These are phyloP conservation scores for Geococcyx californianus DNA, from an alignment of 2,113 vertebrate genomes.

Conservation along the genomic window DNA sequence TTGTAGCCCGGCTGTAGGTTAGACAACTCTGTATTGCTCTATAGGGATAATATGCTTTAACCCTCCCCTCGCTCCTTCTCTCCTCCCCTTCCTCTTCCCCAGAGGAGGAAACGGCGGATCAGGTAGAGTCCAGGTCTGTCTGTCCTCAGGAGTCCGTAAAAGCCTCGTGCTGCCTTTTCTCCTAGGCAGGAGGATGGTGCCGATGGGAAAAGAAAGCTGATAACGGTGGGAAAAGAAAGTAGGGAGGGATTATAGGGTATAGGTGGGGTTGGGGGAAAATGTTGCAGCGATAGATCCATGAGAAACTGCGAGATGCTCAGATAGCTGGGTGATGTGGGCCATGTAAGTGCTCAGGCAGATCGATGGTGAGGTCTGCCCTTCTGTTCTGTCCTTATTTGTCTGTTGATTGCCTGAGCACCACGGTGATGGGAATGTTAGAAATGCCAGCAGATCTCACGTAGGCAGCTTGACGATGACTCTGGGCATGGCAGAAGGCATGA, in stretches of 20 bases:
- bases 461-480: constrained; percentile 41
- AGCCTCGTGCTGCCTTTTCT: neutral
- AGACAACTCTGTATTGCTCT: neutral
- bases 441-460: constrained; percentile 48
- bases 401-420: neutral
- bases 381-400: constrained; percentile 64
- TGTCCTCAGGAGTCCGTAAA: neutral
- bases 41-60: constrained; percentile 33
- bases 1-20: neutral
- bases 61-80: constrained; percentile 52
- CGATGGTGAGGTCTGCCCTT: neutral
- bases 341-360: neutral
- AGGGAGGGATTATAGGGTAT: neutral
- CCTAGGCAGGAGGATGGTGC: neutral
- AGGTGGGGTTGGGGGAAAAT: neutral
- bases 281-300: neutral
- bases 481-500: constrained; percentile 20
- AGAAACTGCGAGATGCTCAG: neutral
- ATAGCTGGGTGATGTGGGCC: neutral
- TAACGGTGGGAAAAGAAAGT: neutral
- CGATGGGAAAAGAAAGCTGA: neutral
- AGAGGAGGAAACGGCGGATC: neutral
- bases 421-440: constrained; percentile 35
- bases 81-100: constrained; percentile 62
- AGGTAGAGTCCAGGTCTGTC: neutral